Evolutionary conservation across 2,113 vertebrate genomes (phyloP).

Genomic region (Anguilla rostrata): DNA sequence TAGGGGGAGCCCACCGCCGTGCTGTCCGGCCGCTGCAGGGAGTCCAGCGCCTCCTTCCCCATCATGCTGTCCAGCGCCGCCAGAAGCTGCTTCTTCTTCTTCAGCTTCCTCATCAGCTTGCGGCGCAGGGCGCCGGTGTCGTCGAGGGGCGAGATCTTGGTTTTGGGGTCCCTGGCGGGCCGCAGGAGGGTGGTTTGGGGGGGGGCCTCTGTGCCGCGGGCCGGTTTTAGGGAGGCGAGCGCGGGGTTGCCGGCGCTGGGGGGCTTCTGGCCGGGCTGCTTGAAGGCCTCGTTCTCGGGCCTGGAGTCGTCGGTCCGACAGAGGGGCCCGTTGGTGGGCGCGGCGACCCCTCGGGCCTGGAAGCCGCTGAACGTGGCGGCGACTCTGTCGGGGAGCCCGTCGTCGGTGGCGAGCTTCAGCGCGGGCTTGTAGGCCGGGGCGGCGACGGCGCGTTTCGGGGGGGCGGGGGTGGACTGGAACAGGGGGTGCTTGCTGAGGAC

Average conservation of each 20-base stretch:
- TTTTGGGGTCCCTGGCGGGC: constrained; percentile 15
- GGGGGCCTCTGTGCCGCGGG: background rate
- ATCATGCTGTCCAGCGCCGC: constrained; percentile 74
- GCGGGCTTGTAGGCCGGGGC: constrained; percentile 5
- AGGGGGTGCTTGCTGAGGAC: constrained; percentile 65
- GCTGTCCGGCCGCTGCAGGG: constrained; percentile 65
- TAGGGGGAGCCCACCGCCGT: constrained; percentile 58
- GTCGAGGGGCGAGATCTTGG: constrained; percentile 40
- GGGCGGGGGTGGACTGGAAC: constrained; percentile 34
- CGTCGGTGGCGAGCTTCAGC: constrained; percentile 36
- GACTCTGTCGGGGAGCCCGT: constrained; percentile 69
- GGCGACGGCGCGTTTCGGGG: background rate
- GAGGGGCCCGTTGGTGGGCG: background rate
- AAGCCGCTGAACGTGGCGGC: constrained; percentile 83
- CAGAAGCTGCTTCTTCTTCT: constrained; percentile 88
- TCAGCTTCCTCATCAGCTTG: constrained; percentile 86
- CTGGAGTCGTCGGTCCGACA: background rate
- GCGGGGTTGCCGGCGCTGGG: background rate
- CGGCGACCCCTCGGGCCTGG: constrained; percentile 53
- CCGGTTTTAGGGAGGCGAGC: background rate
- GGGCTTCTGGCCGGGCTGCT: background rate
- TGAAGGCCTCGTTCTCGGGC: constrained; percentile 10
- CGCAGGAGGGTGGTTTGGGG: background rate
- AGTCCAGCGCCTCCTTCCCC: constrained; percentile 39
- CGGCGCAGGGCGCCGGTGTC: constrained; percentile 78